Conservation (phyloP, 2,797 vertebrate genomes). For the Notoglanidium macrostoma region DNA sequence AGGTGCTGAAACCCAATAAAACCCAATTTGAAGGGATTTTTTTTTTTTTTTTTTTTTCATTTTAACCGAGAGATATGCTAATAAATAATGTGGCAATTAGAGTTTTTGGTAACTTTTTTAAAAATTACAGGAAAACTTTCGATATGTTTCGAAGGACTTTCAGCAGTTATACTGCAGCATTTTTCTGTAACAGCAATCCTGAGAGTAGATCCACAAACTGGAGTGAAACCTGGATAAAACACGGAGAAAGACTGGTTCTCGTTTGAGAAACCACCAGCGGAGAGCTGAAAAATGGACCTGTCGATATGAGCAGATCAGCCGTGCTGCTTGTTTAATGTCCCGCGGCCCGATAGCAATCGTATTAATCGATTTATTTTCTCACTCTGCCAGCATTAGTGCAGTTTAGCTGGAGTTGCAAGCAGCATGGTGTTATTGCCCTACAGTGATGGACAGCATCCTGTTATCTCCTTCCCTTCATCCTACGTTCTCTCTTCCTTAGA, state of each 20-base stretch:
- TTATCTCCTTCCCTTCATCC: not conserved
- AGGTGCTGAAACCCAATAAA: not conserved
- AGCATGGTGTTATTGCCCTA: not conserved
- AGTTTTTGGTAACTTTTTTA: not conserved
- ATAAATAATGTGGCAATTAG: not conserved
- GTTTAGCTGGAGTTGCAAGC: not conserved
- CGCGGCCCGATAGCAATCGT: not conserved
- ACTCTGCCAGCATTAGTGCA: not conserved
- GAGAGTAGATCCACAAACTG: too few relatives aligned
- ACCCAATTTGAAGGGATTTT: not conserved
- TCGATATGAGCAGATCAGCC: not conserved
- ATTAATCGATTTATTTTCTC: slow-evolving; percentile 10
- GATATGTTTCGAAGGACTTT: not conserved
- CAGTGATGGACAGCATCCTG: slow-evolving; percentile 23
- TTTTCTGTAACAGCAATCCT: too few relatives aligned
- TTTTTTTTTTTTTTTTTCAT: not conserved
- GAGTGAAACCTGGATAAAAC: not conserved
- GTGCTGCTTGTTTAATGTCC: not conserved
- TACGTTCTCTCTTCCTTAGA: not conserved
- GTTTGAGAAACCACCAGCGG: not conserved
- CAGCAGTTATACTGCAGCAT: not conserved
- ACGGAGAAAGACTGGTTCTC: not conserved
- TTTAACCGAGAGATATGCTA: not conserved
- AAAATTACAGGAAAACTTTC: not conserved
- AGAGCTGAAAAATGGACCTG: not conserved